phyloP scores from a whole-genome alignment of 2,888 invertebrate species.

The Prosopocoilus inquinatus region DNA sequence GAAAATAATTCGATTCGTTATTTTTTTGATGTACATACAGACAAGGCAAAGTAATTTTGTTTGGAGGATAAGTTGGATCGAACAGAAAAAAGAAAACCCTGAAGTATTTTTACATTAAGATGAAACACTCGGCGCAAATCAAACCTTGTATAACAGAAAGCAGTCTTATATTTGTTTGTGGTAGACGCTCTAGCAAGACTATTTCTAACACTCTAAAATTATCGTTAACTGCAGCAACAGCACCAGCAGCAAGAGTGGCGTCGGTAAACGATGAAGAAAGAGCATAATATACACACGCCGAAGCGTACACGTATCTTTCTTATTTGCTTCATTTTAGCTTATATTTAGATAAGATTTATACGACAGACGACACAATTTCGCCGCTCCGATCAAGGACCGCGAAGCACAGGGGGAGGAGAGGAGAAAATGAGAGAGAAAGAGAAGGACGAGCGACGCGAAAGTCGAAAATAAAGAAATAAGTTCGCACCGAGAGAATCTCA shows the following conservation, averaged over 20 bases:
- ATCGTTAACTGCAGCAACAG: not conserved
- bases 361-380: constrained; percentile 28
- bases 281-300: no score
- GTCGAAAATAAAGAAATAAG: constrained; percentile 18
- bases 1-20: no score
- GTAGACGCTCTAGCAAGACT: not conserved
- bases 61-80: no score
- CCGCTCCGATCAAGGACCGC: constrained; percentile 4
- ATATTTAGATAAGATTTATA: constrained; percentile 32
- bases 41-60: no score
- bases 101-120: no score
- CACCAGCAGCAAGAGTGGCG: no score
- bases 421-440: not conserved
- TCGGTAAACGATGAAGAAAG: no score
- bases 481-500: constrained; percentile 23
- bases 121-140: no score
- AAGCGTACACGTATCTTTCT: constrained; percentile 1
- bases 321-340: constrained; percentile 25
- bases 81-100: no score
- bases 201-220: constrained; percentile 5
- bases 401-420: not conserved
- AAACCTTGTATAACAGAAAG: no score
- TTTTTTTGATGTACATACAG: no score
- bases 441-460: not conserved
- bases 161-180: no score